Evolutionary conservation across 1,140 invertebrate genomes (phyloP).

Genomic region (Scaptomyza pallida): DNA sequence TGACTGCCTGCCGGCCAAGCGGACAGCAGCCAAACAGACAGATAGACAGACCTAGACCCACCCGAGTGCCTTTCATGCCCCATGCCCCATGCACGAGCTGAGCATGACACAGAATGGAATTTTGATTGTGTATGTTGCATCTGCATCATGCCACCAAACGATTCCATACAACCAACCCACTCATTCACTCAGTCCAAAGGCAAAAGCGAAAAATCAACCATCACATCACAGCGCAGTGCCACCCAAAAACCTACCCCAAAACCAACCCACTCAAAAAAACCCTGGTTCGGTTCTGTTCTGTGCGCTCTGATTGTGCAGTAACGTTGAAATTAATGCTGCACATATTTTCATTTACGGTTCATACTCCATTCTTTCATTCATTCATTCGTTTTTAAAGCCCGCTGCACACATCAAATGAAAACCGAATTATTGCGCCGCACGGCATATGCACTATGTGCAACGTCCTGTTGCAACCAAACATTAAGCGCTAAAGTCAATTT

Average conservation of each 20-base stretch:
- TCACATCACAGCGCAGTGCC: too few relatives aligned
- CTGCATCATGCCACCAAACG: slow-evolving; percentile 25
- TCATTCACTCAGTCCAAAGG: slow-evolving; percentile 4
- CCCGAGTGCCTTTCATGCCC: neutral
- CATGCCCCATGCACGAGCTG: slow-evolving; percentile 25
- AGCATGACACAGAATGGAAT: slow-evolving; percentile 62
- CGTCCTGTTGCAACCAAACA: too few relatives aligned
- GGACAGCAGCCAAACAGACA: slow-evolving; percentile 6
- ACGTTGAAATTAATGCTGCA: slow-evolving; percentile 67
- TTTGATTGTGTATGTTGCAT: slow-evolving; percentile 64
- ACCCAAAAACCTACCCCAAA: neutral
- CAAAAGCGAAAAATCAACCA: slow-evolving; percentile 19
- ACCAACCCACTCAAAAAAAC: too few relatives aligned
- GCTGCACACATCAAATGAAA: slow-evolving; percentile 16
- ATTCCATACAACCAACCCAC: neutral
- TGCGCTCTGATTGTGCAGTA: slow-evolving; percentile 52
- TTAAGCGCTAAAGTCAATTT: too few relatives aligned
- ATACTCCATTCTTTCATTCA: slow-evolving; percentile 38
- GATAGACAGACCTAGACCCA: slow-evolving; percentile 11
- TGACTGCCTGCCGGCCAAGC: slow-evolving; percentile 37
- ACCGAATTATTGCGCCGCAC: neutral
- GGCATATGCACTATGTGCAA: slow-evolving; percentile 14
- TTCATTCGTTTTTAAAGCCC: slow-evolving; percentile 33
- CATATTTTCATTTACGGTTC: slow-evolving; percentile 63
- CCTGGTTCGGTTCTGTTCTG: too few relatives aligned